Conservation (phyloP, 2,113 vertebrate species). For the Lepidothrix coronata region DNA sequence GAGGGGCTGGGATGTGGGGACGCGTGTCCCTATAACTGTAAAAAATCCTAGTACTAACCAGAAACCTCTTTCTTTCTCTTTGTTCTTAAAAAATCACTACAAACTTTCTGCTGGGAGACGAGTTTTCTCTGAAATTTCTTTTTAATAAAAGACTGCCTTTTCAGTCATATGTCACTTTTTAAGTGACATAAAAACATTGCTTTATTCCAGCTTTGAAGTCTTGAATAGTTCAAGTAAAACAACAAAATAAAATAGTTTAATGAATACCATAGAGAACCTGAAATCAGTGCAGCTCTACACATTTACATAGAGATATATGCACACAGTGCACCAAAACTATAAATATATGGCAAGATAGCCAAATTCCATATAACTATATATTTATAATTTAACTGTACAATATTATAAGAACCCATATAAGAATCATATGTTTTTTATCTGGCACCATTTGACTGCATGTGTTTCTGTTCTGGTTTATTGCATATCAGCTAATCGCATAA, state of each 20-base stretch:
- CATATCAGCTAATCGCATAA: slow-evolving; percentile 69
- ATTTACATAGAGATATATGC: background rate
- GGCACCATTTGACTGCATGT: slow-evolving; percentile 50
- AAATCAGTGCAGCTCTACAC: background rate
- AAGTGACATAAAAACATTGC: background rate
- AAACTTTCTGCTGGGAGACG: background rate
- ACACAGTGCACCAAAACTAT: background rate
- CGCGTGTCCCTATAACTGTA: background rate
- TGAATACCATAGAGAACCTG: background rate
- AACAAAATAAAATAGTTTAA: background rate
- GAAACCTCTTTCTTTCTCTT: background rate
- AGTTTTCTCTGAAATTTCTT: background rate
- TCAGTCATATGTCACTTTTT: background rate
- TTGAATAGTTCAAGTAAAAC: background rate
- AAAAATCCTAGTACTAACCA: background rate
- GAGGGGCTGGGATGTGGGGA: accelerated
- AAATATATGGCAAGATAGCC: background rate
- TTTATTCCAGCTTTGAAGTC: background rate
- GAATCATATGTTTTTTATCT: slow-evolving; percentile 14
- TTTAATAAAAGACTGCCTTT: background rate
- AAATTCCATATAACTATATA: background rate
- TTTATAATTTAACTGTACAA: background rate
- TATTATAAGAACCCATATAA: background rate
- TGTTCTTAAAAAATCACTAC: background rate
- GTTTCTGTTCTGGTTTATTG: slow-evolving; percentile 72